Evolutionary conservation across 2,113 vertebrate genomes (phyloP).

Genomic region (Chionis minor): DNA sequence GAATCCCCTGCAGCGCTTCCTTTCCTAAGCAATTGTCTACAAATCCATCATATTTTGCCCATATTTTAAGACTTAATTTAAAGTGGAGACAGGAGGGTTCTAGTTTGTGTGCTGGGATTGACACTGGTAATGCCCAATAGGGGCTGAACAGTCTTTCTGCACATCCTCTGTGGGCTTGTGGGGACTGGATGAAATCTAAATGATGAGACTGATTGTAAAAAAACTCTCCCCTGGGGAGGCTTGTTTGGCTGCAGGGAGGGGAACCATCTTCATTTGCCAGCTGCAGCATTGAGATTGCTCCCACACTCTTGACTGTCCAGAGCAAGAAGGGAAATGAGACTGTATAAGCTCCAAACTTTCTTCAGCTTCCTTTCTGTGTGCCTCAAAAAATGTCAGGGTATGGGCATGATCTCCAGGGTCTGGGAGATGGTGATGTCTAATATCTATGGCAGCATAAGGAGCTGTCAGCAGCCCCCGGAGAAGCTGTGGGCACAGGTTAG

Average conservation of each 20-base stretch:
- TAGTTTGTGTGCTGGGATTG: background rate
- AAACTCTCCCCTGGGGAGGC: background rate
- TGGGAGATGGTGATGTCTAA: background rate
- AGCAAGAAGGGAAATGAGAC: background rate
- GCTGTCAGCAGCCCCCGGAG: background rate
- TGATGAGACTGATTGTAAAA: background rate
- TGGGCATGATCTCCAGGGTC: background rate
- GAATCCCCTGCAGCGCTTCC: background rate
- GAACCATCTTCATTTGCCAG: background rate
- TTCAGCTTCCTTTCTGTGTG: background rate
- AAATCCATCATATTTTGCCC: background rate
- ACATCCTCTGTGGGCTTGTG: background rate
- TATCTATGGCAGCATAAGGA: fast-evolving
- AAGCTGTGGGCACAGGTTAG: background rate
- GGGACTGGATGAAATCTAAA: background rate
- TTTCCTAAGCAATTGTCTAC: background rate
- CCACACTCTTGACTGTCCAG: background rate
- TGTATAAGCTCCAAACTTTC: background rate
- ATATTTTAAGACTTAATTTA: slow-evolving; percentile 25
- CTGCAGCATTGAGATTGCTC: background rate
- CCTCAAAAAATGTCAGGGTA: background rate
- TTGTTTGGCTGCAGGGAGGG: background rate
- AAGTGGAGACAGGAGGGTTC: background rate
- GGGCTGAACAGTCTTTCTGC: background rate
- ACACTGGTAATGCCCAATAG: background rate